Percentiles rank a stretch among this genome's conserved stretches.
Evolutionary conservation across 2,797 vertebrate genomes (phyloP).

Genomic region (Alectoris magna): DNA sequence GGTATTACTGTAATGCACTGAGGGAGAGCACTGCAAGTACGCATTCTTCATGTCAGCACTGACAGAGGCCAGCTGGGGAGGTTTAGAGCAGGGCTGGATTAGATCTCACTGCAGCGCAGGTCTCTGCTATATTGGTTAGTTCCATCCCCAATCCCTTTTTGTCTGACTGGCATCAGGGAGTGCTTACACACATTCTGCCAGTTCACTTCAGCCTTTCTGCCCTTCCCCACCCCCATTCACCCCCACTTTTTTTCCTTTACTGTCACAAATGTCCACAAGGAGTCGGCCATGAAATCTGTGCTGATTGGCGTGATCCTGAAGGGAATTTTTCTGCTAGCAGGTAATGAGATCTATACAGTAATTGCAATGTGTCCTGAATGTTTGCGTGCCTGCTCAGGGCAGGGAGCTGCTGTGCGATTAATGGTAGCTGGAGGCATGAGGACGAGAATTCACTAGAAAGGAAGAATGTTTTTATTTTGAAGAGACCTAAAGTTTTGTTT

Average conservation of each 20-base stretch:
- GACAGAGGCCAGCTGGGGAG: slow-evolving; percentile 88
- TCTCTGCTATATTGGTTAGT: slow-evolving; percentile 64
- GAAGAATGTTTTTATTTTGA: slow-evolving; percentile 13
- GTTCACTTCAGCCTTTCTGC: not conserved
- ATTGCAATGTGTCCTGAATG: not conserved
- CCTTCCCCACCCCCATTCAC: not conserved
- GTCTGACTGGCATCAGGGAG: slow-evolving; percentile 78
- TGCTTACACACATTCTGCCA: not conserved
- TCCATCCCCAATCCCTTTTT: slow-evolving; percentile 80
- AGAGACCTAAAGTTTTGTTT: slow-evolving; percentile 1
- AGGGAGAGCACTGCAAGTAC: not conserved
- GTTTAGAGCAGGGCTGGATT: slow-evolving; percentile 78
- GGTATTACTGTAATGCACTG: not conserved
- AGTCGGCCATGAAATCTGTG: slow-evolving; percentile 70
- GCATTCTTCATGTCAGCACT: slow-evolving; percentile 86
- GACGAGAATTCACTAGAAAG: not conserved
- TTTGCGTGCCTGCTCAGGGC: not conserved
- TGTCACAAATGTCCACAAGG: slow-evolving; percentile 53
- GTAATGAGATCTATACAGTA: slow-evolving; percentile 60
- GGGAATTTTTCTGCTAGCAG: slow-evolving; percentile 78
- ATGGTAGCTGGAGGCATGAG: not conserved
- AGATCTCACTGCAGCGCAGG: slow-evolving; percentile 70
- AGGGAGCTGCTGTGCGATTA: not conserved
- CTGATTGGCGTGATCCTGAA: slow-evolving; percentile 70
- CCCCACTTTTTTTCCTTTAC: slow-evolving; percentile 36